phyloP scores from a whole-genome alignment of 2,113 vertebrate genomes.

The Pungitius pungitius region DNA sequence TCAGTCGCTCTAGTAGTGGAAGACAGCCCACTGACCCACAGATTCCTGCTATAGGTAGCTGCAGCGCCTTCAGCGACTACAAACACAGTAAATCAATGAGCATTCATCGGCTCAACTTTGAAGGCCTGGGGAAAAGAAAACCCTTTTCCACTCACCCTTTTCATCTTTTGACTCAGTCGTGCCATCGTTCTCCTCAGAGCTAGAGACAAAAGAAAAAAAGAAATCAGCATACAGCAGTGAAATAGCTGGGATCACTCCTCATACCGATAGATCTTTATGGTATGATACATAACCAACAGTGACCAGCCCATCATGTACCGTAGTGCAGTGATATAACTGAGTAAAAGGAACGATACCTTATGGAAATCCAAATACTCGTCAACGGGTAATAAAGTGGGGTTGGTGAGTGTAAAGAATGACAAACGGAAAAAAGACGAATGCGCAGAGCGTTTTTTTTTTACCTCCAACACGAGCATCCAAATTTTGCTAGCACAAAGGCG shows the following conservation, averaged over 20 bases:
- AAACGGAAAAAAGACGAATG: slow-evolving; percentile 70
- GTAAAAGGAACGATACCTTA: slow-evolving; percentile 49
- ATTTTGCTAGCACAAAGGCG: slow-evolving; percentile 83
- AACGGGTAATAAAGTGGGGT: slow-evolving; percentile 59
- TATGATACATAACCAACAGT: slow-evolving; percentile 42
- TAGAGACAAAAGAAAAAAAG: slow-evolving; percentile 83
- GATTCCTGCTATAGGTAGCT: slow-evolving; percentile 84
- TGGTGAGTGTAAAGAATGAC: slow-evolving; percentile 59
- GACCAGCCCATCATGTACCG: slow-evolving; percentile 53
- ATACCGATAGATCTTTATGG: slow-evolving; percentile 13
- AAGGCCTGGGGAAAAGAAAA: neutral
- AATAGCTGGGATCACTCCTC: neutral
- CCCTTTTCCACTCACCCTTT: slow-evolving; percentile 81
- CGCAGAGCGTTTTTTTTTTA: slow-evolving; percentile 64
- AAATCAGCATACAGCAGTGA: slow-evolving; percentile 42
- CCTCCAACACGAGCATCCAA: slow-evolving; percentile 81
- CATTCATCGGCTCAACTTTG: neutral
- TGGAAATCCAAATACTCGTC: slow-evolving; percentile 54
- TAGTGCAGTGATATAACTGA: slow-evolving; percentile 49
- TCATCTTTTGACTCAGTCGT: slow-evolving; percentile 88
- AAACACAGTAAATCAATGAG: neutral
- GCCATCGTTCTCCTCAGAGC: slow-evolving; percentile 85
- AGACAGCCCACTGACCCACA: slow-evolving; percentile 97
- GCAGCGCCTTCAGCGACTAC: slow-evolving; percentile 73
- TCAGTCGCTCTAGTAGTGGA: slow-evolving; percentile 96